phyloP scores from a whole-genome alignment of 2,797 vertebrate species.

The Diceros bicornis region DNA sequence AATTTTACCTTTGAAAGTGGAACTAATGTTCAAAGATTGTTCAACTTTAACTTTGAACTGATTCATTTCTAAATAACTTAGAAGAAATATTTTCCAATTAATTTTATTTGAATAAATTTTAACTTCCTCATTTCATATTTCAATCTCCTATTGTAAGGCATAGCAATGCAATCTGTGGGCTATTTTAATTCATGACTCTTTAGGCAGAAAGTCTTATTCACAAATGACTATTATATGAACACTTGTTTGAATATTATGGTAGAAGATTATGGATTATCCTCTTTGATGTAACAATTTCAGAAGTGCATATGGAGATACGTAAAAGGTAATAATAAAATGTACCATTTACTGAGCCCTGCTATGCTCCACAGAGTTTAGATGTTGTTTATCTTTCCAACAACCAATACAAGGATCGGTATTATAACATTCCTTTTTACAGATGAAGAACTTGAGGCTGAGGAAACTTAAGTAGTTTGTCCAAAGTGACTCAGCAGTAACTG shows the following conservation, averaged over 20 bases:
- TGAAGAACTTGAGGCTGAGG: neutral
- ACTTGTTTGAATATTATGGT: neutral
- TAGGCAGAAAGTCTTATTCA: neutral
- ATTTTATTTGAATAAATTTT: constrained; percentile 37
- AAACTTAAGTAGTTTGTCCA: neutral
- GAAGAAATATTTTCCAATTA: constrained; percentile 8
- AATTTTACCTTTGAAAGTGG: constrained; percentile 27
- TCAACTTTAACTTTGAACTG: neutral
- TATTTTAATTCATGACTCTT: constrained; percentile 42
- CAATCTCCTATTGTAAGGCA: neutral
- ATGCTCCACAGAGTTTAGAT: neutral
- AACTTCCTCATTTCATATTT: constrained; percentile 39
- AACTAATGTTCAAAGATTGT: neutral
- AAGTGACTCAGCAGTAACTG: neutral
- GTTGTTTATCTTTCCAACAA: neutral
- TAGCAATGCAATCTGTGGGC: neutral
- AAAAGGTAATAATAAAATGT: neutral
- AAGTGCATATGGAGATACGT: neutral
- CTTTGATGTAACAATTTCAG: neutral
- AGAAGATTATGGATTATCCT: neutral
- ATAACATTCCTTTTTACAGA: neutral
- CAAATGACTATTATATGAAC: neutral
- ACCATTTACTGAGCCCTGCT: neutral
- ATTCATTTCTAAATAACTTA: neutral
- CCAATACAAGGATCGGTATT: neutral